A percentile compares a stretch with the other conserved stretches of the same genome.
These are phyloP conservation scores for Apolygus lucorum DNA, from an alignment of 1,140 invertebrate genomes.

Conservation along the genomic window DNA sequence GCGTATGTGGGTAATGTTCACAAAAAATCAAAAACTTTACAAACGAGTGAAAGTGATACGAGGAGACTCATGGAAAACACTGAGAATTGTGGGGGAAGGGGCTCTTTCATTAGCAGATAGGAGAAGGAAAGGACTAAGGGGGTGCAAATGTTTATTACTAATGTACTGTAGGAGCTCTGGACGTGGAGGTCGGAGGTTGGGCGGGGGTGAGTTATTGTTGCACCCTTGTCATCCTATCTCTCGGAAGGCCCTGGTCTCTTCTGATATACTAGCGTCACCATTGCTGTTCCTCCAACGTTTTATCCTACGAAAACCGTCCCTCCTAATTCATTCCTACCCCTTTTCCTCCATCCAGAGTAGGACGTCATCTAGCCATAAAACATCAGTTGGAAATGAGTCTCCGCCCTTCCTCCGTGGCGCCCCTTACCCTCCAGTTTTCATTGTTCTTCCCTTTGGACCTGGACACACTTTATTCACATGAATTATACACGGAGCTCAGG, in stretches of 20 bases:
- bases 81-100: no score
- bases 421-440: slow-evolving; percentile 9
- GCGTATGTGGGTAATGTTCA: no score
- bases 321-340: slow-evolving; percentile 22
- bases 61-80: no score
- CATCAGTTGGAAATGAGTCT: slow-evolving; percentile 28
- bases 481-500: slow-evolving; percentile 20
- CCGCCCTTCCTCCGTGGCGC: slow-evolving; percentile 2
- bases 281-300: slow-evolving; percentile 16
- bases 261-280: not conserved
- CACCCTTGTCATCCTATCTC: slow-evolving; percentile 21
- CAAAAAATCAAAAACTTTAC: no score
- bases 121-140: slow-evolving; percentile 8
- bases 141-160: slow-evolving; percentile 21
- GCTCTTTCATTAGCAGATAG: slow-evolving; percentile 9
- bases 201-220: slow-evolving; percentile 17
- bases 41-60: no score
- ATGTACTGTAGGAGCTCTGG: slow-evolving; percentile 19
- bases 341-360: not conserved
- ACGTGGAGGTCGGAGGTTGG: not conserved
- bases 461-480: slow-evolving; percentile 29
- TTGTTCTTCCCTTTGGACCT: slow-evolving; percentile 25
- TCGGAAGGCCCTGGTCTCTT: not conserved
- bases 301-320: slow-evolving; percentile 12
- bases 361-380: slow-evolving; percentile 26